Percentiles rank a stretch among this genome's conserved stretches.
Conservation (phyloP, 1,140 invertebrate genomes). For the Lepidurus arcticus region DNA sequence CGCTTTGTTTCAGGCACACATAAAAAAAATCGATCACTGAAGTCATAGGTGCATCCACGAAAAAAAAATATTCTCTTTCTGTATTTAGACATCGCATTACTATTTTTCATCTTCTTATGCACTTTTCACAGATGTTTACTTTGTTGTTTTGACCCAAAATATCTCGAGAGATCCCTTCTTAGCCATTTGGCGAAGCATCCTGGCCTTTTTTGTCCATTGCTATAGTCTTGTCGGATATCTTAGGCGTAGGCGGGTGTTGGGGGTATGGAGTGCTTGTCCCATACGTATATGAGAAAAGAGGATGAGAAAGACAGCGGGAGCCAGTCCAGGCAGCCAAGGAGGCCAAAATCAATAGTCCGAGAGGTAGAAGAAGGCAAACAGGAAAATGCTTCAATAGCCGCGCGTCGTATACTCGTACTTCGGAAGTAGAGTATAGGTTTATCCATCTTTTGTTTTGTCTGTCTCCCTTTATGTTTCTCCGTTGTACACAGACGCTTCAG, state of each 20-base stretch:
- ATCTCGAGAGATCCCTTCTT: neutral
- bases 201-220: neutral
- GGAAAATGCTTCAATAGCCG: neutral
- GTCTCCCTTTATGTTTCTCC: neutral
- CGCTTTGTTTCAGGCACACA: too few relatives aligned
- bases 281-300: neutral
- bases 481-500: neutral
- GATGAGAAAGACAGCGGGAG: neutral
- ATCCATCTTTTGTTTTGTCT: neutral
- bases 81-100: too few relatives aligned
- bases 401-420: neutral
- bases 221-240: conserved; percentile 1
- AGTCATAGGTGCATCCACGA: too few relatives aligned
- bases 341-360: conserved; percentile 6
- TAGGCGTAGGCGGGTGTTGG: neutral
- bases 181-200: neutral
- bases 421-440: neutral
- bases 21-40: too few relatives aligned
- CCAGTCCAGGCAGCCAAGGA: neutral
- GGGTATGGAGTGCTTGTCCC: neutral
- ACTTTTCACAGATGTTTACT: neutral
- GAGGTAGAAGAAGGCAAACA: conserved; percentile 1
- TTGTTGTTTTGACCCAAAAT: neutral
- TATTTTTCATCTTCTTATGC: neutral
- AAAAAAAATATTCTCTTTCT: too few relatives aligned